Evolutionary conservation across 2,888 invertebrate species (phyloP), one percentile per base, ranked within the genome.

Genomic region (Drosophila birchii): DNA sequence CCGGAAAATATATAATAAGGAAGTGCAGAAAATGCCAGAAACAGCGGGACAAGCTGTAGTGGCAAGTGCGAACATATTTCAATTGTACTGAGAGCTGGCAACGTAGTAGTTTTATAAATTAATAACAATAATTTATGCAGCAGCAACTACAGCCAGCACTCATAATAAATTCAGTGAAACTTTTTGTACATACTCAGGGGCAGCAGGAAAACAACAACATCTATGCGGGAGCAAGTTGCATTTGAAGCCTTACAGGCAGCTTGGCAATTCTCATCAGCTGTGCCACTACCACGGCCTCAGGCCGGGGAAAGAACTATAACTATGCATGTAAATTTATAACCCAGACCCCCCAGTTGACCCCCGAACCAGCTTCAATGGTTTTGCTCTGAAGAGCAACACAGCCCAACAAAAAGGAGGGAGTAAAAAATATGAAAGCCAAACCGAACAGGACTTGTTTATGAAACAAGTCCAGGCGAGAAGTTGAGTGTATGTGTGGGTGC

Each of bases 51-150:
- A 20, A n/a, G 36, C 12, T 44, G 44, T 36, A 29, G 44, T 23
- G n/a, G 34, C 45, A 23, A 32, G 54, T 49, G 68, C 69, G 43
- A 68, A 60, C 80, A 56, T 76, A 75, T 82, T 75, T 82, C 68
- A 71, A 76, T 71, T 78, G 74, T 74, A 45, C 45, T 51, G 47
- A 39, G 81, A 34, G 60, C 63, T 63, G 73, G 75, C 66, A 76
- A 59, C 72, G 59, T 66, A 78, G 59, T 66, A 78, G 70, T 76
- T 77, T 82, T 82, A 70, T 82, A 87, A 85, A 84, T 84, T 85
- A 84, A 87, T 82, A 85, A 86, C 76, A 86, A 82, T 87, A 82
- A 87, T 86, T 87, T 84, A 84, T 85, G 76, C 86, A 74, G 78
- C 71, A 59, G 73, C 76, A 68, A 75, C 80, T 71, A 71, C 77